Evolutionary conservation across 2,888 invertebrate genomes (phyloP).

Genomic region (Erebia epiphron): DNA sequence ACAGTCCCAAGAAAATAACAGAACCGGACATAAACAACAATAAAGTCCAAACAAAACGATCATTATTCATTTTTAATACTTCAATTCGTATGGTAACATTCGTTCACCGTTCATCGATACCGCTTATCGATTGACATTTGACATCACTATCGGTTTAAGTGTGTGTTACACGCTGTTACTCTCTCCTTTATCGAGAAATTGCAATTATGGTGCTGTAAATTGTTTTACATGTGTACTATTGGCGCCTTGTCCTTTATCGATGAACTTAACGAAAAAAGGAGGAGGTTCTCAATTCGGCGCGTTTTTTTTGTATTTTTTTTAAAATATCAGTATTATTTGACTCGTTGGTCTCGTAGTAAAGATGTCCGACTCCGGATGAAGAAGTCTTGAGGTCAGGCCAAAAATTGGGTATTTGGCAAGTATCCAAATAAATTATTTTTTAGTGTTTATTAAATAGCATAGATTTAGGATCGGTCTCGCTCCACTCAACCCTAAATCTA

Average conservation of each 20-base stretch:
- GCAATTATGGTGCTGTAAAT: conserved; percentile 51
- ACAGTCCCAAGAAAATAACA: background rate
- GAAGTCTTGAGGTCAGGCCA: too few species aligned
- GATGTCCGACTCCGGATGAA: too few species aligned
- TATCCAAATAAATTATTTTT: too few species aligned
- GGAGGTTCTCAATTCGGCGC: conserved; percentile 32
- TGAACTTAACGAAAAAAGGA: too few species aligned
- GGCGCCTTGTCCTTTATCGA: conserved; percentile 29
- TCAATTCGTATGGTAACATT: conserved; percentile 35
- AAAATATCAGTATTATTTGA: too few species aligned
- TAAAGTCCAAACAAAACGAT: conserved; percentile 21
- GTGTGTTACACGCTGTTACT: conserved; percentile 68
- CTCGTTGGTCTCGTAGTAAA: too few species aligned
- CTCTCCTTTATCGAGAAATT: conserved; percentile 53
- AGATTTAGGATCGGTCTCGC: too few species aligned
- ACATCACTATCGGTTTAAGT: conserved; percentile 58
- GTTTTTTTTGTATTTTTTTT: too few species aligned
- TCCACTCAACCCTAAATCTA: too few species aligned
- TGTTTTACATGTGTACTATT: conserved; percentile 26
- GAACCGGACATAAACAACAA: conserved; percentile 11
- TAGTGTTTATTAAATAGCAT: too few species aligned
- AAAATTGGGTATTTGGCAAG: too few species aligned
- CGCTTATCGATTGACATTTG: conserved; percentile 56
- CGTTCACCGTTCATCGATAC: conserved; percentile 36
- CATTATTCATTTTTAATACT: conserved; percentile 24